phyloP scores from a whole-genome alignment of 2,888 invertebrate genomes.

The Plagiodera versicolora region DNA sequence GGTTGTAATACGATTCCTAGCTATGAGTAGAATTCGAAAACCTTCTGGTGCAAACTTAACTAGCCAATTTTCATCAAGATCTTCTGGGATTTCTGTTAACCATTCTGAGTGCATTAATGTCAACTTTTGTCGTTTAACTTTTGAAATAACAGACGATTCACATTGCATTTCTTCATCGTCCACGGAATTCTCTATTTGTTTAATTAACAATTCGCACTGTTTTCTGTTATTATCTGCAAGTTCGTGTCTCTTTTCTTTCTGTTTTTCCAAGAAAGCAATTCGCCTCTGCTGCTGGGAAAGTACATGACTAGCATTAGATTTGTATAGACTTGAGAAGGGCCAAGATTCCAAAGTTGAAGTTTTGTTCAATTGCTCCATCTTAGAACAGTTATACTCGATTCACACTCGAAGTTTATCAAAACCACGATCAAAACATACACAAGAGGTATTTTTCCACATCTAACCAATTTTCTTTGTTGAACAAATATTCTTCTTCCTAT shows the following conservation, averaged over 20 bases:
- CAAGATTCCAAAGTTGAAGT: not conserved
- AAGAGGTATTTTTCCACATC: too few relatives aligned
- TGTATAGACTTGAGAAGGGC: constrained; percentile 34
- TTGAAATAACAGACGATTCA: constrained; percentile 37
- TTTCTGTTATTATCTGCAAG: constrained; percentile 59
- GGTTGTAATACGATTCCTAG: constrained; percentile 55
- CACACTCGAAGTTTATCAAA: too few relatives aligned
- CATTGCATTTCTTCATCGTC: constrained; percentile 48
- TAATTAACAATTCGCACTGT: constrained; percentile 55
- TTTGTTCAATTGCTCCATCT: constrained; percentile 6
- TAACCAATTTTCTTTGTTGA: too few relatives aligned
- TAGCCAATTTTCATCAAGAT: constrained; percentile 72
- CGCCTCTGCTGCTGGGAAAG: constrained; percentile 54
- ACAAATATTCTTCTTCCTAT: too few relatives aligned
- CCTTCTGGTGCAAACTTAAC: constrained; percentile 84
- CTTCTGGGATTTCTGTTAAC: constrained; percentile 82
- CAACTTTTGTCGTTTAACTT: constrained; percentile 35
- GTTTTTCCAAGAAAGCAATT: constrained; percentile 58
- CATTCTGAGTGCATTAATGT: constrained; percentile 91
- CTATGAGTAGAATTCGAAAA: constrained; percentile 77
- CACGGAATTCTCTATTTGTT: constrained; percentile 25
- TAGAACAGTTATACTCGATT: too few relatives aligned
- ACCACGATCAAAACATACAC: too few relatives aligned
- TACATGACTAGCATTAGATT: constrained; percentile 30
- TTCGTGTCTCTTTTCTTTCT: constrained; percentile 59